phyloP scores from a whole-genome alignment of 2,888 invertebrate genomes.

The Ariolimax columbianus region DNA sequence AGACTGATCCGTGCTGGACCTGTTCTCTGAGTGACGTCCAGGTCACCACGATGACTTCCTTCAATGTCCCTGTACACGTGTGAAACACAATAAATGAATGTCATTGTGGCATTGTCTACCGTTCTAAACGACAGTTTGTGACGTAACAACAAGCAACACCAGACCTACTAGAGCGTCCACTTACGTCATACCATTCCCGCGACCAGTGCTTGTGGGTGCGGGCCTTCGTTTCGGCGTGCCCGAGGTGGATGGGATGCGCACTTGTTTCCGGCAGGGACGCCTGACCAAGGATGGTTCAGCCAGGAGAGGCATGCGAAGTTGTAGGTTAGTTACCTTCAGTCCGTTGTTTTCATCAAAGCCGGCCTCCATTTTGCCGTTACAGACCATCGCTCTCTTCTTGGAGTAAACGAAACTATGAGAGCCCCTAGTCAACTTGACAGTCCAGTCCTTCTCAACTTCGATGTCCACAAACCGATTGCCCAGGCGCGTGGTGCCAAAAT shows the following conservation, averaged over 20 bases:
- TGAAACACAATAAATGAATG: no score
- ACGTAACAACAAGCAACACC: not conserved
- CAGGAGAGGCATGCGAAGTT: constrained; percentile 58
- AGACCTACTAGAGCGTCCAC: not conserved
- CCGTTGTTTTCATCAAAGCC: constrained; percentile 64
- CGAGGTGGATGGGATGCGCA: not conserved
- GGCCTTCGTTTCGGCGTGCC: constrained; percentile 35
- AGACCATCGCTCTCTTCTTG: constrained; percentile 61
- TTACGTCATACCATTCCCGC: constrained; percentile 24
- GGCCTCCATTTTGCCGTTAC: constrained; percentile 70
- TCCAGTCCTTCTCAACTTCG: constrained; percentile 76
- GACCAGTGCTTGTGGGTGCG: constrained; percentile 24
- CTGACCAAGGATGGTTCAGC: constrained; percentile 52
- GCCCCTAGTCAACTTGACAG: constrained; percentile 69
- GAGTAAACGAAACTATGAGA: constrained; percentile 67
- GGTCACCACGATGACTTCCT: no score
- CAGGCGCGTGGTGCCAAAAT: constrained; percentile 70
- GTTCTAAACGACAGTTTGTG: not conserved
- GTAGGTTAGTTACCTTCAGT: constrained; percentile 62
- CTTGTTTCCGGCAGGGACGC: constrained; percentile 44
- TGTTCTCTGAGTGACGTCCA: no score
- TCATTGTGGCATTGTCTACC: no score
- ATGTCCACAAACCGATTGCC: constrained; percentile 77
- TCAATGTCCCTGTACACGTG: no score
- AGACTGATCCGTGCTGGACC: no score